These are phyloP conservation scores for Drosophila parabipectinata DNA, from an alignment of 1,140 invertebrate genomes.

Conservation along the genomic window DNA sequence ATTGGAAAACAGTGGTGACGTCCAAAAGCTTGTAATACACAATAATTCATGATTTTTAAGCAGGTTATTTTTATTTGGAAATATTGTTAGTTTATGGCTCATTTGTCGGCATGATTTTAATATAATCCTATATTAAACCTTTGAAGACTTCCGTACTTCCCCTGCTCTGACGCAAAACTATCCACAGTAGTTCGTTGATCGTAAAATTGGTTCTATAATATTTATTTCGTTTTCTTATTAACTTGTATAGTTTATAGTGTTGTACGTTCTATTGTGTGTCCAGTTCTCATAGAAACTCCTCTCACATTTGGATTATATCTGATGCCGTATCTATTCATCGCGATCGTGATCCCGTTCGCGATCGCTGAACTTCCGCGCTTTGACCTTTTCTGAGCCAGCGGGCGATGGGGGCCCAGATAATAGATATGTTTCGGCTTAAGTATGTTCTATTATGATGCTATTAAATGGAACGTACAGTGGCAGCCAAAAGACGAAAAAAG, in stretches of 20 bases:
- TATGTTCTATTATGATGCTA: conserved; percentile 60
- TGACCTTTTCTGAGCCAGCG: conserved; percentile 60
- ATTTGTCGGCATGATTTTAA: conserved; percentile 12
- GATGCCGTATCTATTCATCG: conserved; percentile 37
- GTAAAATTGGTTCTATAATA: background rate
- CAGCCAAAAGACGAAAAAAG: conserved; percentile 18
- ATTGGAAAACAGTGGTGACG: background rate
- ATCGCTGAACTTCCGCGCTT: conserved; percentile 60
- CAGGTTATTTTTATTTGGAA: background rate
- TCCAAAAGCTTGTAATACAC: background rate
- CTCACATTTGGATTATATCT: conserved; percentile 17
- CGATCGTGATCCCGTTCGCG: conserved; percentile 35
- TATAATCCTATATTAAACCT: conserved; percentile 25
- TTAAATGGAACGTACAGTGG: conserved; percentile 70
- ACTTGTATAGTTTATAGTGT: background rate
- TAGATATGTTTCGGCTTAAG: conserved; percentile 56
- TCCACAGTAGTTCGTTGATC: background rate
- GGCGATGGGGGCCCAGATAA: conserved; percentile 40
- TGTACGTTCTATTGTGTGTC: background rate
- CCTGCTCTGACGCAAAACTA: conserved; percentile 12
- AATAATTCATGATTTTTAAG: background rate
- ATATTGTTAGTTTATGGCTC: conserved; percentile 2
- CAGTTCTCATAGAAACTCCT: conserved; percentile 15
- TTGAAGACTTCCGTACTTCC: conserved; percentile 28
- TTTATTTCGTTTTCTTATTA: background rate